Evolutionary conservation across 2,797 vertebrate species (phyloP), one percentile per base, ranked within the genome.

Genomic region (Channallabes apus): DNA sequence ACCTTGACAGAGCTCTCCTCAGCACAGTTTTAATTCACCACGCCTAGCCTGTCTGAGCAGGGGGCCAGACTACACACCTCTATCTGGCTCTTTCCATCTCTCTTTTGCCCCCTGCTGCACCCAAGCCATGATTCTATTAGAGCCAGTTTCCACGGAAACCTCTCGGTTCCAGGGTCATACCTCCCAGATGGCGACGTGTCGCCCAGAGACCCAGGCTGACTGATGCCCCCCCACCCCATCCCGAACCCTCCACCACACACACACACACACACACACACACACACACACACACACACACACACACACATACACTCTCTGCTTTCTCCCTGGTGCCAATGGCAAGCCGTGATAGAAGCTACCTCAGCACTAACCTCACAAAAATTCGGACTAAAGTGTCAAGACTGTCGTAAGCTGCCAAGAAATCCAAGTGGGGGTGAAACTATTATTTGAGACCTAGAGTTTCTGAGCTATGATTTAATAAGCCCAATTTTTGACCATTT

Each of bases 181-280:
- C 87, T 90, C 87, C 90, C 89, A 90, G 88, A 90, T 90, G 89
- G 88, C 58, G 58, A 84, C 56, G 84, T 83, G 87, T 87, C 80
- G 69, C 87, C 86, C 72, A 82, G 84, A 88, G 87, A 86, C 88
- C 72, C 64, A 86, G 85, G 78, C 84, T 82, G 86, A 82, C 82
- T 88, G 86, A 54, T 51, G 35, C 62, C 79, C 71, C n/a, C 29
- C 58, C 4, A 27, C 27, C 12, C 59, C 3, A 6, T 8, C 59
- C 20, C 59, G 73, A 46, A 8, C 41, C 46, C 46, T 80, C 65
- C 51, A 71, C 80, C 54, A 77, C 64, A 12, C 80, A 81, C 78
- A 89, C 67, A 82, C 77, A 86, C 81, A 56, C 71, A 46, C 67
- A 15, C 84, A 75, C 82, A 89, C 75, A 81, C 72, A 85, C 54